Evolutionary conservation across 2,888 invertebrate genomes (phyloP), one percentile per base, ranked within the genome.

Genomic region (Bugula neritina): DNA sequence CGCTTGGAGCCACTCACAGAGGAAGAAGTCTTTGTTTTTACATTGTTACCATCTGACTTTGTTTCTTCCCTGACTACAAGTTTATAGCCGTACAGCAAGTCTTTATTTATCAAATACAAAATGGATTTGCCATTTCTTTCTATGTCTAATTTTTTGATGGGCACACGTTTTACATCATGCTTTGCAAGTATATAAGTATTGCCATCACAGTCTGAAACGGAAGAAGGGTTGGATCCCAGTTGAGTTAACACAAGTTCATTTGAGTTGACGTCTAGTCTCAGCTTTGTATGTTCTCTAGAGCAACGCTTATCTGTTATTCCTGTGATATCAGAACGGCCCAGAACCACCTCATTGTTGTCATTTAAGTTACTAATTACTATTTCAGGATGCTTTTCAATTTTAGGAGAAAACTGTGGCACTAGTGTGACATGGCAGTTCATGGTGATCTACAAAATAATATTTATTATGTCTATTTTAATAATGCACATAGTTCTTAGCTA

Each of bases 221-320:
- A 21, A n/a, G 10, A 57, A 43, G 43, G 43, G 25, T 57, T 57
- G 3, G 57, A 57, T 23, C 57, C 57, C 57, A 57, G 5, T 23
- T 57, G 57, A 13, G n/a, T 21, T 5, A 57, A 10, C 5, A 57
- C 57, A 5, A 57, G n/a, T 57, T 57, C 57, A 13, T 57, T 5
- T 5, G 23, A 57, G 3, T 5, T n/a, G n/a, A 5, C 57, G n/a
- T 57, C 57, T 57, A 57, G 3, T 25, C n/a, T 69, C 29, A 69
- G 25, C 34, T n/a, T 17, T 25, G 25, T 31, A n/a, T 69, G 69
- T 69, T 69, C 69, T 29, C 69, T 31, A 5, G 69, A 69, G n/a
- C 69, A 69, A 21, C 69, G 21, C 34, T 69, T 69, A n/a, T 69
- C 69, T 21, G 29, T 35, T 3, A 69, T 69, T 3, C 35, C 35